These are phyloP conservation scores for Drosophila cognata DNA, from an alignment of 2,888 invertebrate genomes.

Conservation along the genomic window DNA sequence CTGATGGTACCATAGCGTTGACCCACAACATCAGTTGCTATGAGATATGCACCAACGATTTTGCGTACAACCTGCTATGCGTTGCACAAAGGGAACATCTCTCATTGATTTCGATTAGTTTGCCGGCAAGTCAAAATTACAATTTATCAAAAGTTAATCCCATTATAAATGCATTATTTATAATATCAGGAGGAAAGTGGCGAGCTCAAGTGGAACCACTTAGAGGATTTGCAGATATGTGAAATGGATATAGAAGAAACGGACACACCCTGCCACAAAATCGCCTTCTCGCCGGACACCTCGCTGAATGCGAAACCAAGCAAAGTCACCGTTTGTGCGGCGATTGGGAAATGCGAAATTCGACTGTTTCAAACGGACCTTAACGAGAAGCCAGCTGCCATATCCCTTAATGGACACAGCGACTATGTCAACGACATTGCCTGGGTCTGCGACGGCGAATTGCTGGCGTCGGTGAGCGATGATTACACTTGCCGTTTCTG, in stretches of 20 bases:
- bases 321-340: slow-evolving; percentile 85
- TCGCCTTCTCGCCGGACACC: slow-evolving; percentile 88
- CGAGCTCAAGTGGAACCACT: slow-evolving; percentile 86
- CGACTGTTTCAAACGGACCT: slow-evolving; percentile 87
- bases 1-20: slow-evolving; percentile 86
- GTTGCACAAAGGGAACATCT: slow-evolving; percentile 87
- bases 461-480: slow-evolving; percentile 91
- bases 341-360: slow-evolving; percentile 87
- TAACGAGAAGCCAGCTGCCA: slow-evolving; percentile 84
- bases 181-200: slow-evolving; percentile 85
- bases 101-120: slow-evolving; percentile 86
- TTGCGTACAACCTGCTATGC: slow-evolving; percentile 88
- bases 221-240: slow-evolving; percentile 84
- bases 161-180: not conserved
- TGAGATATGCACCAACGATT: slow-evolving; percentile 88
- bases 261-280: slow-evolving; percentile 86
- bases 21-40: slow-evolving; percentile 86
- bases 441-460: slow-evolving; percentile 89
- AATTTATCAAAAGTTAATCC: not conserved
- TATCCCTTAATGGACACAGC: slow-evolving; percentile 87
- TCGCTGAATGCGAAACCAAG: slow-evolving; percentile 87
- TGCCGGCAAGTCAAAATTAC: slow-evolving; percentile 85
- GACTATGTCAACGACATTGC: slow-evolving; percentile 89
- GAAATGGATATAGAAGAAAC: slow-evolving; percentile 85
- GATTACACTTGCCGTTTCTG: slow-evolving; percentile 91